Evolutionary conservation across 2,888 invertebrate species (phyloP), one percentile per base, ranked within the genome.

Genomic region (Drosophila buzzatii): DNA sequence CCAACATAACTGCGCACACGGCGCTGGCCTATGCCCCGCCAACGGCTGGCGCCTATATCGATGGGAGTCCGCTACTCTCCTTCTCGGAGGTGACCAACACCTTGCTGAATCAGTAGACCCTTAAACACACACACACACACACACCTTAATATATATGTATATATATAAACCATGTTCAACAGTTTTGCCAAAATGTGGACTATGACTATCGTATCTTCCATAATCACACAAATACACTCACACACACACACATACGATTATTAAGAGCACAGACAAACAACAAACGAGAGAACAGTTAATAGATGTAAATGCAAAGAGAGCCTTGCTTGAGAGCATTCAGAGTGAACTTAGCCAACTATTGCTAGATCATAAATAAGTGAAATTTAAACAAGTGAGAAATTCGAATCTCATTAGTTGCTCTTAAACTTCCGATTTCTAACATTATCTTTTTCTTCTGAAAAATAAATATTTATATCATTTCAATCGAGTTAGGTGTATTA

Each of bases 81-180:
- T 96, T 96, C 94, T 95, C 96, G 93, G 96, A 96, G 95, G 96
- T 96, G 94, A 96, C 96, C 91, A 96, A 96, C 94, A 95, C 96
- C 89, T 92, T 96, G 91, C 94, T 96, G 92, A 95, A 95, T 93
- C 95, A 95, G 92, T 95, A 94, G 91, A 52, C 41, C 41, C 41
- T 6, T 14, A 5, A 6, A 39, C n/a, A 37, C 27, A 58, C 12
- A 27, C 37, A 12, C 31, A 67, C 31, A 75, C 45, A 60, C 53
- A 72, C 18, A 61, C 10, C 52, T 31, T 49, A 12, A 56, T 42
- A 51, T 39, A 66, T 27, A 27, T 47, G 23, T 45, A 53, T 10
- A 44, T 27, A 41, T 37, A 51, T 31, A 10, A 72, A 71, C 74
- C 73, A 75, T 78, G 86, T 88, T 83, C 81, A 85, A 89, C 90